A percentile compares a stretch with the other conserved stretches of the same genome.
Evolutionary conservation across 2,888 invertebrate genomes (phyloP).

Genomic region (Petrolisthes cinctipes): DNA sequence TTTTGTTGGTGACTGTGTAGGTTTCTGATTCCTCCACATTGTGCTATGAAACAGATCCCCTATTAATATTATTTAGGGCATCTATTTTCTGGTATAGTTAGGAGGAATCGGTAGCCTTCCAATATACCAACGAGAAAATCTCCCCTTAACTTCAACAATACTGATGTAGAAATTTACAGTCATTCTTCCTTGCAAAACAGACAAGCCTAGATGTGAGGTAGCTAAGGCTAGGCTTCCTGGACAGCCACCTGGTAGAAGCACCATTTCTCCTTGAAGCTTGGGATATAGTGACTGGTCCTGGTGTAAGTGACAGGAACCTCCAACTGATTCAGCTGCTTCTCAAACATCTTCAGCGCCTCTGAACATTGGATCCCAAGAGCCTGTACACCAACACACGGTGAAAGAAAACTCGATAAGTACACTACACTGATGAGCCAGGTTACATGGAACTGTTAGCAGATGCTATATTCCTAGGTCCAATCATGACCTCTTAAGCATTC

Average conservation of each 20-base stretch:
- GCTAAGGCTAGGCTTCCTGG: too few relatives aligned
- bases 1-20: too few relatives aligned
- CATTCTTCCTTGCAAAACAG: too few relatives aligned
- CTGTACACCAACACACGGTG: conserved; percentile 70
- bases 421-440: neutral
- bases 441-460: neutral
- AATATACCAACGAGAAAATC: too few relatives aligned
- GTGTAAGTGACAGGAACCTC: conserved; percentile 80
- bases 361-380: conserved; percentile 86
- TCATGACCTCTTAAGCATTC: neutral
- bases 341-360: conserved; percentile 83
- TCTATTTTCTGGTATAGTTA: too few relatives aligned
- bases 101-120: too few relatives aligned
- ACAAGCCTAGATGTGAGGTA: too few relatives aligned
- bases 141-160: too few relatives aligned
- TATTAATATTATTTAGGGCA: too few relatives aligned
- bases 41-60: too few relatives aligned
- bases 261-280: conserved; percentile 93
- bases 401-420: neutral
- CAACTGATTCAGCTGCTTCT: conserved; percentile 80
- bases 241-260: conserved; percentile 80
- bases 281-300: conserved; percentile 84
- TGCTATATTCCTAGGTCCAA: neutral
- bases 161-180: too few relatives aligned
- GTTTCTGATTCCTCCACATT: too few relatives aligned